Base-by-base conservation (phyloP, 2,113 vertebrate species). In the Pogonocichla stellata region DNA sequence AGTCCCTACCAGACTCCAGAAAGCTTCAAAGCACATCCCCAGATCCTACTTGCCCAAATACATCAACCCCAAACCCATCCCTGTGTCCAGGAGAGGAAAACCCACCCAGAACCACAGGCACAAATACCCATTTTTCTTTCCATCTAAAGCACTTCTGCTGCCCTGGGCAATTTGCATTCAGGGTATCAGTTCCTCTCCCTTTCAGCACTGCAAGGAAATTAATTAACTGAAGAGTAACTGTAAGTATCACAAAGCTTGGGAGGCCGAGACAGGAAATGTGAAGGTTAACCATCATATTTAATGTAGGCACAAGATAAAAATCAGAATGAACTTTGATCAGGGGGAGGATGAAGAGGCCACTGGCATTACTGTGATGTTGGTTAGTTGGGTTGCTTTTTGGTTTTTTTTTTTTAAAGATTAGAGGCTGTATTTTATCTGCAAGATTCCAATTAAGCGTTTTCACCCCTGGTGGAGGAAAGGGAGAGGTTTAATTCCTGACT, bases 181-280 rank as follows among this genome's bases (percentile, higher is more conserved):
- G 85, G 80, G 95, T 96, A 90, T 97, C 95, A 1, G 96, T 96
- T 97, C 94, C 95, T 88, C 93, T 95, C 48, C 34, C 42, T 36
- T 67, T 45, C 67, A 60, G 26, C 82, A 29, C 4, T 48, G 82
- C 82, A 95, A 95, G 82, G 92, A 95, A 94, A 88, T 93, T 66
- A 83, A 92, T 95, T 93, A 96, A 95, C 93, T 78, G 90, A 92
- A 92, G 12, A 88, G 85, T 83, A 95, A 96, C 96, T 64, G 90
- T 13, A 78, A 93, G 79, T 86, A 71, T 66, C 92, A 80, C 80
- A 88, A 19, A 90, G 93, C 94, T 54, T 53, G 74, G 81, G 91
- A 91, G 91, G 92, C 40, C 2, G 1, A 47, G 79, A 34, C 88
- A 92, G 93, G 94, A 96, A 95, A 95, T 9, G 72, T 90, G 90